Base-by-base conservation (phyloP, 2,797 vertebrate species). In the Potorous gilbertii region DNA sequence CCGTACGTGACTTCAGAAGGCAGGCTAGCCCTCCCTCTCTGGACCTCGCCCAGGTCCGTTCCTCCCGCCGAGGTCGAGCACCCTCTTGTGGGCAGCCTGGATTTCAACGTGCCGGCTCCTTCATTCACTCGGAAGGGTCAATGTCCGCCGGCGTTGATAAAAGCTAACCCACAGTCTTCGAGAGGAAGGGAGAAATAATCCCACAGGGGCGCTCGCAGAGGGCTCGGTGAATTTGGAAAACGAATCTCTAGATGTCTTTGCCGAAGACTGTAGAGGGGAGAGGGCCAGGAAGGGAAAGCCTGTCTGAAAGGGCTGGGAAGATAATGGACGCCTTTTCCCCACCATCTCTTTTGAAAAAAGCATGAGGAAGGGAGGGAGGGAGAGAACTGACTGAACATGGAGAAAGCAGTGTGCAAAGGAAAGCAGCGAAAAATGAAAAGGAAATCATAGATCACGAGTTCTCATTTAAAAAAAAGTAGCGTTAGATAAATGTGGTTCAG, bases 61-160 rank as follows among this genome's bases (percentile, higher is more conserved):
- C 10, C 94, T n/a, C 46, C 40, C 0, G 54, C 59, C 93, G 95
- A 92, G 24, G 81, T 93, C 62, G 95, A 46, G 92, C 98, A 98
- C 98, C 98, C 98, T 96, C 98, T 98, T 95, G 97, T 81, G 98
- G 98, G 95, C 40, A 6, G 2, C 31, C 0, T 13, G 2, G 54
- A 31, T 28, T 1, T 3, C 4, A 62, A 24, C 2, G 12, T 66
- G 12, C 94, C 55, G 5, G 94, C 90, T 54, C 90, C 93, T 28
- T 89, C 57, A 8, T 90, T 95, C 95, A 34, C 93, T 54, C 1
- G 1, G 31, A 90, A 93, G 50, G 31, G 95, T 94, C 87, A 16
- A 89, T 31, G 94, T 40, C 96, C 91, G 16, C 1, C 1, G 18
- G 92, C 74, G 16, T 54, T 29, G 87, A 50, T 54, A 59, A 91